Base-by-base conservation (phyloP, 1,140 invertebrate species). In the Aphaenogaster floridana region DNA sequence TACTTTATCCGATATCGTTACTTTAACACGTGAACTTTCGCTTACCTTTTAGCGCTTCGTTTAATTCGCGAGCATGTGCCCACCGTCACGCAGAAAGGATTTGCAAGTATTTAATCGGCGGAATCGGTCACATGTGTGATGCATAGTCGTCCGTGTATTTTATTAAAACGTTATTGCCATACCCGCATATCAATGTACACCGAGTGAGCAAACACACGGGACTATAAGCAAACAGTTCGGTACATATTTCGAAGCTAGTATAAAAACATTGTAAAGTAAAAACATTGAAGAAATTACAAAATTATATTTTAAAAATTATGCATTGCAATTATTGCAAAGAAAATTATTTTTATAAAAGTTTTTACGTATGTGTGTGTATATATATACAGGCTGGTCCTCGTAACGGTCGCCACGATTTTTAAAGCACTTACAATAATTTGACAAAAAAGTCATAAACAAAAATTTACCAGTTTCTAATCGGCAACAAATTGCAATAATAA, bases 61-160 rank as follows among this genome's bases (percentile, higher is more conserved):
- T 76, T 84, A 84, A 84, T 84, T 84, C 80, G 42, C 80, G 7
- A 48, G 45, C 42, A 50, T 63, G n/a, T 84, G 80, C 80, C 17
- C 80, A 76, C 50, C 80, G 45, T 71, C 80, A 84, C 80, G 80
- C 42, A 74, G 34, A 84, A 76, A 61, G 80, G 80, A 84, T 84
- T 84, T 84, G 69, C 69, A 50, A 74, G 42, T 76, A 84, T 84
- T 83, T 84, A 84, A 42, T 76, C 57, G 54, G 42, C n/a, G 34
- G 80, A 61, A 76, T 76, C 45, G 69, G 54, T 84, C 54, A 57
- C 54, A 63, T 74, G 34, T 42, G 57, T 74, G 63, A 76, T 59
- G 28, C 52, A 61, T n/a, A 34, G 15, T 21, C 15, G 28, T 45
- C 28, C 66, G 80, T 84, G 80, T 76, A 84, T 84, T 84, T 76